phyloP scores from a whole-genome alignment of 2,113 vertebrate species.

The Paratilapia polleni region DNA sequence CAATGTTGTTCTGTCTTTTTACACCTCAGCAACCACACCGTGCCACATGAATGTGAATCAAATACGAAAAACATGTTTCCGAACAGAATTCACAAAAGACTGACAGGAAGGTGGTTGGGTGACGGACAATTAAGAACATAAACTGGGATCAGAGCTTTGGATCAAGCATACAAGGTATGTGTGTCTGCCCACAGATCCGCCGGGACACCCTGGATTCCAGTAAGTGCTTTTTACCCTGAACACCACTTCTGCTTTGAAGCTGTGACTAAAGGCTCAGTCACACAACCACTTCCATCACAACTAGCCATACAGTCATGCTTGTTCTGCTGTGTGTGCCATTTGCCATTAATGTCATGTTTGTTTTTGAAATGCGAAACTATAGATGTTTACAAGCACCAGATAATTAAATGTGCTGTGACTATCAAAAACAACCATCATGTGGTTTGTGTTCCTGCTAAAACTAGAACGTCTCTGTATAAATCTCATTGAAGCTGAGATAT shows the following conservation, averaged over 20 bases:
- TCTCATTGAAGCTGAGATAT: constrained; percentile 10
- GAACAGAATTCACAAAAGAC: background rate
- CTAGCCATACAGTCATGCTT: constrained; percentile 28
- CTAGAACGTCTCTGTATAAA: background rate
- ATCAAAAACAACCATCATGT: constrained; percentile 58
- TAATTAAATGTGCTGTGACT: constrained; percentile 38
- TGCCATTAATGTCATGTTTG: constrained; percentile 59
- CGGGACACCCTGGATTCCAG: constrained; percentile 63
- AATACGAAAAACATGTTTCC: background rate
- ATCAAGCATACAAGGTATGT: constrained; percentile 32
- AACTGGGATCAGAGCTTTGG: constrained; percentile 43
- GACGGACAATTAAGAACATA: constrained; percentile 38
- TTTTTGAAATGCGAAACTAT: constrained; percentile 49
- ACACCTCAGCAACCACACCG: background rate
- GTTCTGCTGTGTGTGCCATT: constrained; percentile 32
- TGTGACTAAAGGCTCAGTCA: constrained; percentile 66
- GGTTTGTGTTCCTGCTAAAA: constrained; percentile 46
- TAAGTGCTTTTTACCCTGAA: constrained; percentile 59
- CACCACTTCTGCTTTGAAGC: constrained; percentile 65
- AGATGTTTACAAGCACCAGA: constrained; percentile 50
- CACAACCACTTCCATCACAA: constrained; percentile 68
- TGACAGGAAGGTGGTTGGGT: constrained; percentile 6
- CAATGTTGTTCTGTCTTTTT: background rate
- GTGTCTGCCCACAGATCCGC: constrained; percentile 48
- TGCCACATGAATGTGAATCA: background rate